A percentile compares a stretch with the other conserved stretches of the same genome.
These are phyloP conservation scores for Bubo blakistoni DNA, from an alignment of 2,113 vertebrate species.

Conservation along the genomic window DNA sequence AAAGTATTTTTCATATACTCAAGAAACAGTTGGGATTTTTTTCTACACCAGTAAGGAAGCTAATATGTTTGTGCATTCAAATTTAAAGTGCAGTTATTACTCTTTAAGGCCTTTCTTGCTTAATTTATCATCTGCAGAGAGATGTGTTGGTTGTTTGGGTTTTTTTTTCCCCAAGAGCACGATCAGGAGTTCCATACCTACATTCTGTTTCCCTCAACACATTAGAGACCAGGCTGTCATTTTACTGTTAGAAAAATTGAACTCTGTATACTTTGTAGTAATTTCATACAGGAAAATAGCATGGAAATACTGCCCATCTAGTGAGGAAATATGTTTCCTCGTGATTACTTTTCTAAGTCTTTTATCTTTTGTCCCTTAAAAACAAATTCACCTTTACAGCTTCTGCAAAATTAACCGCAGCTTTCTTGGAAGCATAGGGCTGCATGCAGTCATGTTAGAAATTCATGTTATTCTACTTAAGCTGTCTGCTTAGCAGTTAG, in stretches of 20 bases:
- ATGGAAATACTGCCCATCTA: constrained; percentile 6
- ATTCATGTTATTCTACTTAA: neutral
- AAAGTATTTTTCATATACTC: neutral
- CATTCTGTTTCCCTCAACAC: neutral
- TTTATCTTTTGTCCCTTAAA: neutral
- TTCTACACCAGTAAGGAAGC: neutral
- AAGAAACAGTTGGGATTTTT: neutral
- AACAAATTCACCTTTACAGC: neutral
- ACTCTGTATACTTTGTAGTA: neutral
- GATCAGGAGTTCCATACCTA: neutral
- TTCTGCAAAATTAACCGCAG: neutral
- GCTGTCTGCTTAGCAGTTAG: neutral
- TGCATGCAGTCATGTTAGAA: neutral
- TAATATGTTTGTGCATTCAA: neutral
- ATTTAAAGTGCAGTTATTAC: neutral
- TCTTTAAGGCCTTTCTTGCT: neutral
- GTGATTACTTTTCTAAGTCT: neutral
- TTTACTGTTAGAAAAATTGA: neutral
- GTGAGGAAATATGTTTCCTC: neutral
- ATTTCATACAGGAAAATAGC: neutral
- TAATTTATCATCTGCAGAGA: neutral
- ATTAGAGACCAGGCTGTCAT: neutral
- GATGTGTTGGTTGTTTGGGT: neutral
- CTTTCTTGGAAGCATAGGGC: neutral
- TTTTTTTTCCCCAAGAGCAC: neutral